Evolutionary conservation across 2,113 vertebrate species (phyloP), one percentile per base, ranked within the genome.

Genomic region (Genyomyrus donnyi): DNA sequence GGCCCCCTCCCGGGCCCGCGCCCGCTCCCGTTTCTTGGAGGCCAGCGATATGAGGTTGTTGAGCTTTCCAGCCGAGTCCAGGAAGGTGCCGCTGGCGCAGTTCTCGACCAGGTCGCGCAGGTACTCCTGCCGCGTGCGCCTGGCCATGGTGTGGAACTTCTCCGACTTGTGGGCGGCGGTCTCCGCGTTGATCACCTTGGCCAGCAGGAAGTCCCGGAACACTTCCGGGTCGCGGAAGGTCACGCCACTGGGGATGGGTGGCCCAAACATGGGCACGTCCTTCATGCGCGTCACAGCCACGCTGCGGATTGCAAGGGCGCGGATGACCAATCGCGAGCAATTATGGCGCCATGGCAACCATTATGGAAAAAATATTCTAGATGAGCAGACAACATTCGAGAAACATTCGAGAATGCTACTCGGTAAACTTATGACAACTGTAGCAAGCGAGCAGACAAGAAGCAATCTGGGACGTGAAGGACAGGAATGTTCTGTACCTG

Each of bases 141-240:
- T 97, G 5, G 98, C 98, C 98, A 99, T 99, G 87, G 98, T 94
- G 92, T 96, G 97, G 93, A 99, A 99, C 85, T 99, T 99, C 90
- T 97, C 97, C 0, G 98, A 98, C 89, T 99, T 99, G 95, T 98
- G 97, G 0, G 98, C 97, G 0, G 98, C 97, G 0, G 96, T 98
- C 94, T 99, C 98, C 0, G 96, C 98, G 0, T 99, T 99, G 91
- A 99, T 98, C 80, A 96, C 96, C 90, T 99, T 99, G 93, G 98
- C 98, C 62, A 99, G 88, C 2, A 99, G 95, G 93, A 99, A 99
- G 91, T 97, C 95, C 24, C 98, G 96, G 92, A 99, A 98, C 86
- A 95, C 94, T 0, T 97, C 96, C 0, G 97, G 96, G 89, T 97
- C 97, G 10, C 96, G 95, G 94, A 99, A 99, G 42, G 95, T 93